phyloP scores from a whole-genome alignment of 2,797 vertebrate genomes.

The Syncerus caffer region DNA sequence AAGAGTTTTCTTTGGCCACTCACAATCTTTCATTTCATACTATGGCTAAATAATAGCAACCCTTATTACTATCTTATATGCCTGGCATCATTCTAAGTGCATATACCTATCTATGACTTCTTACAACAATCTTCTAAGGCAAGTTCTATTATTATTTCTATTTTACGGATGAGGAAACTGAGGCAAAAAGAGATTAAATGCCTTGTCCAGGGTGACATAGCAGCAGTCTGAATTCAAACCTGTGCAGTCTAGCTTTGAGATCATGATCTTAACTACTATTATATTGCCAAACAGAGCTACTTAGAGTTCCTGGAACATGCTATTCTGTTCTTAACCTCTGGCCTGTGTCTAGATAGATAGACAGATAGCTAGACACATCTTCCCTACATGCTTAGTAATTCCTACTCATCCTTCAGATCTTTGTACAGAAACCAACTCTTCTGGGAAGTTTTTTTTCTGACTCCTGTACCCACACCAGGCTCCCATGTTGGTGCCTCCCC shows the following conservation, averaged over 20 bases:
- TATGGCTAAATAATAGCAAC: neutral
- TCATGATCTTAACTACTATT: neutral
- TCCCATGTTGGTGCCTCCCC: neutral
- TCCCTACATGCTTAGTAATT: neutral
- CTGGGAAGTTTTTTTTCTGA: neutral
- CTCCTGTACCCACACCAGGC: too few species aligned
- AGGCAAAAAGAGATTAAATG: neutral
- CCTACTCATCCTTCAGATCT: neutral
- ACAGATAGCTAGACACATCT: neutral
- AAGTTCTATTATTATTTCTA: neutral
- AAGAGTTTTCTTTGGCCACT: neutral
- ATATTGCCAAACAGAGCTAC: neutral
- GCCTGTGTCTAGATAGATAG: neutral
- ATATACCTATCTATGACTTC: neutral
- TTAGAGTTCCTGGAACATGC: neutral
- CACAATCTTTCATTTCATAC: neutral
- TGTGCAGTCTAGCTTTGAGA: neutral
- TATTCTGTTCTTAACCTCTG: neutral
- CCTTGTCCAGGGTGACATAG: neutral
- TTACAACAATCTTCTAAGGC: neutral
- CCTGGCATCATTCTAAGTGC: neutral
- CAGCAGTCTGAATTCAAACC: neutral
- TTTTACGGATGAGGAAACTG: neutral
- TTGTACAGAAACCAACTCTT: slow-evolving; percentile 1
- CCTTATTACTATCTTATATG: neutral